Base-by-base conservation (phyloP, 2,113 vertebrate genomes). In the Elaphurus davidianus region DNA sequence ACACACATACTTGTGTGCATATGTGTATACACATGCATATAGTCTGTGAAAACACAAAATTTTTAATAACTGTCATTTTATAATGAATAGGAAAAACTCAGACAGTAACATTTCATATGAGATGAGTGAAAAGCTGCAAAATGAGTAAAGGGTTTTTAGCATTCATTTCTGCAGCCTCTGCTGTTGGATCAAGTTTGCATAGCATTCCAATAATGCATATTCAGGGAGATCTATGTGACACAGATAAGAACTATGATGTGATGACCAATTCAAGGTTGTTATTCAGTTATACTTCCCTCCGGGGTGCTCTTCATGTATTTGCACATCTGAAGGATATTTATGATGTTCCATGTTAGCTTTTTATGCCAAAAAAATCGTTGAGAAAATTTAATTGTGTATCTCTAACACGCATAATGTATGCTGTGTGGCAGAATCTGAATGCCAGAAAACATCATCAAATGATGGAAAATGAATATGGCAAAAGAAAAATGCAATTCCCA, bases 251-350 rank as follows among this genome's bases (percentile, higher is more conserved):
- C 11, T 21, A 57, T 36, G 40, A 3, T 96, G 59, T 74, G 59
- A 64, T 19, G 89, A 92, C 59, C 67, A 91, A 71, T 97, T 97
- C 23, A 95, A 95, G 67, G 9, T 90, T 83, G 74, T 43, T 97
- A 40, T 83, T 84, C 15, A 82, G 6, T 13, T 94, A 50, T 17
- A 17, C 13, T 96, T 43, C 92, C 27, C 85, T 71, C 40, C 47
- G 15, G 47, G 71, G 25, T 0, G 3, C 19, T 78, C 74, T 67
- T 74, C 76, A 84, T 85, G 7, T 45, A 96, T 91, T 17, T 92
- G 17, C 3, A 12, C 1, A 59, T 95, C 85, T 95, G 95, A 96
- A 74, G 4, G 59, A 93, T 55, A 85, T 45, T 76, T 96, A 36
- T 86, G 50, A 25, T 16, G 64, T 6, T 62, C 67, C 52, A 62